These are phyloP conservation scores for Tapera naevia DNA, from an alignment of 2,797 vertebrate species.

Conservation along the genomic window DNA sequence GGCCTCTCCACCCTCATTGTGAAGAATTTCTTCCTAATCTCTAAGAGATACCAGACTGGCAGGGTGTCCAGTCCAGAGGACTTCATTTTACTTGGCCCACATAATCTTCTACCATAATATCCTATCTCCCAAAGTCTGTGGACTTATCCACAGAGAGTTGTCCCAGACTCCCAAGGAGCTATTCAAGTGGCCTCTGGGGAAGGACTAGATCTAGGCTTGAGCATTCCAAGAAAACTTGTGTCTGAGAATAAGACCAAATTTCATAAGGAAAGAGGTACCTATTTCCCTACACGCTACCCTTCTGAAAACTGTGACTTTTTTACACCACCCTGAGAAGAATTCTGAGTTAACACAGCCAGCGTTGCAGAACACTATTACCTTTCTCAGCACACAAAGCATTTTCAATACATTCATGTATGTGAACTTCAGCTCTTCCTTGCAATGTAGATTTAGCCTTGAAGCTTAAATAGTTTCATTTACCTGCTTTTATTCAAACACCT, in stretches of 20 bases:
- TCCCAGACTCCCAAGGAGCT: no score
- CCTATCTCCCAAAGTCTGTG: background rate
- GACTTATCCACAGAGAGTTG: background rate
- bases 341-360: background rate
- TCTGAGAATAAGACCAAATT: background rate
- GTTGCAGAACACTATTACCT: background rate
- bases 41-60: no score
- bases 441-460: background rate
- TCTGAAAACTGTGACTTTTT: background rate
- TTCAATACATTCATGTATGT: background rate
- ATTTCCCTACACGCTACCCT: background rate
- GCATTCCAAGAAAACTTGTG: background rate
- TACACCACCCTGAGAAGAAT: background rate
- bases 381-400: background rate
- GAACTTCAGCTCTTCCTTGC: background rate
- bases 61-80: background rate
- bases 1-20: no score
- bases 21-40: no score
- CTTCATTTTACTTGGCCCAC: background rate
- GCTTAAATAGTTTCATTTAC: background rate
- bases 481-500: background rate
- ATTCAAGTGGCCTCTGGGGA: background rate
- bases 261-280: background rate
- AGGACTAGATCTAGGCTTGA: background rate
- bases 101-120: background rate